Evolutionary conservation across 2,888 invertebrate genomes (phyloP).

Genomic region (Scrobipalpa atriplicella): DNA sequence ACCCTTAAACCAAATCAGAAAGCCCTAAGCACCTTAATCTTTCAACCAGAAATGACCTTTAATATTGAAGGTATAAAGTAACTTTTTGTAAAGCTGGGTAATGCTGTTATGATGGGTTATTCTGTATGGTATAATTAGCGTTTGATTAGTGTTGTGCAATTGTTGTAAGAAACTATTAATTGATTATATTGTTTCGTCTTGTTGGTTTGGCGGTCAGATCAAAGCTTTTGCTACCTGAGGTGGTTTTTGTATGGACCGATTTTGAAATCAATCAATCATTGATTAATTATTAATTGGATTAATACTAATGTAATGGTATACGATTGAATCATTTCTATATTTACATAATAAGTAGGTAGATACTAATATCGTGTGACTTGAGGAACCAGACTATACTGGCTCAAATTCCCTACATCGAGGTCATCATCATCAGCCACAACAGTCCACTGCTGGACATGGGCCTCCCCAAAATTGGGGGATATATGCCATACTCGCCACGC

Average conservation of each 20-base stretch:
- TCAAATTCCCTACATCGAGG: too few relatives aligned
- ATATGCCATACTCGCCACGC: too few relatives aligned
- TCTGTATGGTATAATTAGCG: constrained; percentile 24
- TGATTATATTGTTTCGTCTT: constrained; percentile 26
- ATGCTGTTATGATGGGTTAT: constrained; percentile 7
- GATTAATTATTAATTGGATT: background rate
- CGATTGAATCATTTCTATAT: too few relatives aligned
- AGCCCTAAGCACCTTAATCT: constrained; percentile 15
- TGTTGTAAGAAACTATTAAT: constrained; percentile 26
- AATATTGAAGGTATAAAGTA: background rate
- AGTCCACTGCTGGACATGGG: too few relatives aligned
- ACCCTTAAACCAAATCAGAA: constrained; percentile 25
- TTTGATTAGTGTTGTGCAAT: constrained; percentile 25
- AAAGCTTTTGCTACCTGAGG: background rate
- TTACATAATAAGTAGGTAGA: too few relatives aligned
- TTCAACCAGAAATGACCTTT: constrained; percentile 5
- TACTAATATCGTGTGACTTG: too few relatives aligned
- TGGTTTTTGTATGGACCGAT: too few relatives aligned
- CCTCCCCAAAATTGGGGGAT: too few relatives aligned
- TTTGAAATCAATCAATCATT: background rate
- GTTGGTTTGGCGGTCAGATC: constrained; percentile 3
- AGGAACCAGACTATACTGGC: too few relatives aligned
- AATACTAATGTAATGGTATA: too few relatives aligned
- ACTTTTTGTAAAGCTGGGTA: background rate
- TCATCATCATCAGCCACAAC: too few relatives aligned